A percentile compares a stretch with the other conserved stretches of the same genome.
Evolutionary conservation across 1,140 invertebrate species (phyloP).

Genomic region (Ceratina australensis): DNA sequence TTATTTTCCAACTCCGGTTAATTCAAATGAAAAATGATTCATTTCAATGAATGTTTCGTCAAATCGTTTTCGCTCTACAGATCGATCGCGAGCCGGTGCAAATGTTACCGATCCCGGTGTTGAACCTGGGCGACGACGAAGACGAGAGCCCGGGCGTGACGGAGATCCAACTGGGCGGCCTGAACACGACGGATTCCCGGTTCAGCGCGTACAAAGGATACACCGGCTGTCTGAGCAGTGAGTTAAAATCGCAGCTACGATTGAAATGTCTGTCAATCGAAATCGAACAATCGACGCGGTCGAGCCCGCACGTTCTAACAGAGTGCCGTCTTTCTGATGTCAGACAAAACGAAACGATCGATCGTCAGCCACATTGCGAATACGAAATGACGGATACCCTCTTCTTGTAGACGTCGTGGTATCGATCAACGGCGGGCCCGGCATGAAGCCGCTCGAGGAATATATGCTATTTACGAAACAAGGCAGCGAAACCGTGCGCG

Average conservation of each 20-base stretch:
- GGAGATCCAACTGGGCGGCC: conserved; percentile 91
- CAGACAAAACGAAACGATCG: conserved; percentile 37
- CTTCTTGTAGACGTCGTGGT: conserved; percentile 86
- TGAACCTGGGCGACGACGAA: conserved; percentile 82
- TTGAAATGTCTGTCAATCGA: conserved; percentile 12
- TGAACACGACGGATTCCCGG: conserved; percentile 89
- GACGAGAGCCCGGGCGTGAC: conserved; percentile 82
- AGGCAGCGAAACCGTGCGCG: conserved; percentile 88
- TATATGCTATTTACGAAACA: conserved; percentile 93
- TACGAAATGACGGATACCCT: conserved; percentile 46
- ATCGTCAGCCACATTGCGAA: conserved; percentile 45
- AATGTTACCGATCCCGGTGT: conserved; percentile 83
- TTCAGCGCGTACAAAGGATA: conserved; percentile 91
- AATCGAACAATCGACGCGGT: not conserved
- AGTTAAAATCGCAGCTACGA: conserved; percentile 47
- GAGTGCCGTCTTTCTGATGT: conserved; percentile 43
- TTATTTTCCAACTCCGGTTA: not conserved
- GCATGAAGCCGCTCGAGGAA: conserved; percentile 91
- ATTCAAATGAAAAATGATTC: not conserved
- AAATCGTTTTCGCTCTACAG: conserved; percentile 60
- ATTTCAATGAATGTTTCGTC: not conserved
- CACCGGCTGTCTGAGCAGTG: conserved; percentile 93
- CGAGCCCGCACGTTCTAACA: conserved; percentile 16
- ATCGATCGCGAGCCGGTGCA: conserved; percentile 88
- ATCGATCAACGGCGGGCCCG: conserved; percentile 86